Evolutionary conservation across 2,797 vertebrate genomes (phyloP), one percentile per base, ranked within the genome.

Genomic region (Kryptolebias ocellatus): DNA sequence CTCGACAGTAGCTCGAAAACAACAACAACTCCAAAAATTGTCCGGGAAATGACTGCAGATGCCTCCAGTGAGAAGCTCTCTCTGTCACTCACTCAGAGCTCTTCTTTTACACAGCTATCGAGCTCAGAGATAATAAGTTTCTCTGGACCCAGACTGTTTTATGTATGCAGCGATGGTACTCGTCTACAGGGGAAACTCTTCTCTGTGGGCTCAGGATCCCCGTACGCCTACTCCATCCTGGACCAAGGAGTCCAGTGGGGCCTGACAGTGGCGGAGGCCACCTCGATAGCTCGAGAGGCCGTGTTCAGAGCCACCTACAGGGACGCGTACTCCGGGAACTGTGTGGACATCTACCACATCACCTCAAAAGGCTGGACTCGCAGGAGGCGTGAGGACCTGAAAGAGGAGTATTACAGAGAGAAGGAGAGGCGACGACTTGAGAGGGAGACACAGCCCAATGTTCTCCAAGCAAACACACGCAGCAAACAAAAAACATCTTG

Each of bases 321-420:
- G 1, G 95, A 96, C 0, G 95, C 95, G 8, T 96, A 95, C 74
- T 96, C 95, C 0, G 95, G 95, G 4, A 95, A 95, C 77, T 90
- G 79, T 0, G 95, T 95, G 3, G 95, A 96, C 79, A 69, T 96
- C 50, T 95, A 93, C 77, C 94, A 93, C 0, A 71, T 96, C 65
- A 89, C 87, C 37, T 89, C 93, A 47, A 80, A 72, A 2, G 95
- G 95, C 1, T 96, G 95, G 94, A 91, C 86, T 45, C 92, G 86
- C 2, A 90, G 94, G 64, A 85, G 75, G 0, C 87, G 93, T 12
- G 88, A 89, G 55, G 94, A 96, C 67, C 81, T 94, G 67, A 93
- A 87, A 66, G 85, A 74, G 24, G 89, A 92, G 59, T 90, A 94
- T 72, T 95, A 94, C 55, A 76, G 83, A 64, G 85, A 88, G 24